Evolutionary conservation across 2,888 invertebrate species (phyloP).

Genomic region (Dicyrtomina minuta): DNA sequence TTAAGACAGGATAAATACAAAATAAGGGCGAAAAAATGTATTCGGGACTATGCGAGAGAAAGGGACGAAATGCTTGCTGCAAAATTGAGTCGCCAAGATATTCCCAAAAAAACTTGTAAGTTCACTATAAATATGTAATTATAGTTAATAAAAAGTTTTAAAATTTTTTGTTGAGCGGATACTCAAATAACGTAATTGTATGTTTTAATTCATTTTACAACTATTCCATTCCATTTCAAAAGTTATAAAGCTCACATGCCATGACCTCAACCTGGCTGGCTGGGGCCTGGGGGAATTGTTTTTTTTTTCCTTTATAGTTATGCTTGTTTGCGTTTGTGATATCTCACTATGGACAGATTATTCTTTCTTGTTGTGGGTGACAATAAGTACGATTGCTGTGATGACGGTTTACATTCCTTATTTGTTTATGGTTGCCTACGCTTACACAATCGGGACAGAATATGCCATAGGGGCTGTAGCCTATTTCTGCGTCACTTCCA

Average conservation of each 20-base stretch:
- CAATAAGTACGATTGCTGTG: slow-evolving; percentile 36
- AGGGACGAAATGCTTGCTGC: not conserved
- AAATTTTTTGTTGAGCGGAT: too few relatives aligned
- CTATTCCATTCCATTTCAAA: too few relatives aligned
- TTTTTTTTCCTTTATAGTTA: slow-evolving; percentile 24
- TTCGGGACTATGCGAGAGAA: slow-evolving; percentile 3
- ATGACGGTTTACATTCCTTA: slow-evolving; percentile 43
- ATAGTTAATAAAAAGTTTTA: too few relatives aligned
- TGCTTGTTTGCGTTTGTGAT: slow-evolving; percentile 47
- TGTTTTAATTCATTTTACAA: too few relatives aligned
- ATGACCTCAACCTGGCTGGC: too few relatives aligned
- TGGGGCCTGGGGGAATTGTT: too few relatives aligned
- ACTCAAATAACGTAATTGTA: too few relatives aligned
- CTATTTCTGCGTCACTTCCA: slow-evolving; percentile 33
- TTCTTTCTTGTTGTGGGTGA: slow-evolving; percentile 38
- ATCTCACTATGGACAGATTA: slow-evolving; percentile 37
- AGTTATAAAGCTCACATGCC: too few relatives aligned
- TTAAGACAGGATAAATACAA: not conserved
- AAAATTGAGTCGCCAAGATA: not conserved
- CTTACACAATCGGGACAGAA: slow-evolving; percentile 20
- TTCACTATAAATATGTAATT: too few relatives aligned
- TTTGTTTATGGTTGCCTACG: slow-evolving; percentile 38
- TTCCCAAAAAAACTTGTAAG: slow-evolving; percentile 8
- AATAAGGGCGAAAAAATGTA: slow-evolving; percentile 2
- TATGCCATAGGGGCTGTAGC: slow-evolving; percentile 20